Percentiles rank a stretch among this genome's conserved stretches.
Conservation (phyloP, 2,113 vertebrate genomes). For the Echinops telfairi region DNA sequence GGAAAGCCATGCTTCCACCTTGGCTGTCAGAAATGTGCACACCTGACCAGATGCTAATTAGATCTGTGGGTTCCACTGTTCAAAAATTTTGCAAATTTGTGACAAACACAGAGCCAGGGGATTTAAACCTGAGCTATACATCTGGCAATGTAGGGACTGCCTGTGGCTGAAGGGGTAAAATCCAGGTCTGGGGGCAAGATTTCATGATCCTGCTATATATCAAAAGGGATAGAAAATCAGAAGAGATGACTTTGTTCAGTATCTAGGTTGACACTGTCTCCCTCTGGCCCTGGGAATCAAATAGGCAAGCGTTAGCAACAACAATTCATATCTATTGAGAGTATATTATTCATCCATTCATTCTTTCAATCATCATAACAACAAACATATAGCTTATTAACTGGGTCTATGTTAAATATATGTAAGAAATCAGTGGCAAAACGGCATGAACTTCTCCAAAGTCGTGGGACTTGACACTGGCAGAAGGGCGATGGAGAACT, state of each 20-base stretch:
- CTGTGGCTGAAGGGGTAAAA: not conserved
- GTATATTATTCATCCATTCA: not conserved
- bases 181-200: constrained; percentile 32
- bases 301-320: not conserved
- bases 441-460: constrained; percentile 9
- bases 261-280: not conserved
- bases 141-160: not conserved
- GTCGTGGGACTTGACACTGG: not conserved
- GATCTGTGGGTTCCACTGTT: constrained; percentile 14
- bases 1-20: not conserved
- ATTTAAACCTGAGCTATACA: constrained; percentile 2
- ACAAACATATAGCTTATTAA: constrained; percentile 5
- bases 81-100: constrained; percentile 21
- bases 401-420: not conserved
- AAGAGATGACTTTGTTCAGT: not conserved
- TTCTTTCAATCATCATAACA: constrained; percentile 32
- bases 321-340: not conserved
- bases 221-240: constrained; percentile 33
- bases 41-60: constrained; percentile 22
- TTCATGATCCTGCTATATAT: constrained; percentile 34
- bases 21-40: not conserved
- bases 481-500: not conserved
- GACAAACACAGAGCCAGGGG: not conserved
- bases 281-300: not conserved
- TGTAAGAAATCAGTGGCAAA: not conserved